Percentiles rank a stretch among this genome's conserved stretches.
phyloP scores from a whole-genome alignment of 2,888 invertebrate species.

The Monochamus alternatus region DNA sequence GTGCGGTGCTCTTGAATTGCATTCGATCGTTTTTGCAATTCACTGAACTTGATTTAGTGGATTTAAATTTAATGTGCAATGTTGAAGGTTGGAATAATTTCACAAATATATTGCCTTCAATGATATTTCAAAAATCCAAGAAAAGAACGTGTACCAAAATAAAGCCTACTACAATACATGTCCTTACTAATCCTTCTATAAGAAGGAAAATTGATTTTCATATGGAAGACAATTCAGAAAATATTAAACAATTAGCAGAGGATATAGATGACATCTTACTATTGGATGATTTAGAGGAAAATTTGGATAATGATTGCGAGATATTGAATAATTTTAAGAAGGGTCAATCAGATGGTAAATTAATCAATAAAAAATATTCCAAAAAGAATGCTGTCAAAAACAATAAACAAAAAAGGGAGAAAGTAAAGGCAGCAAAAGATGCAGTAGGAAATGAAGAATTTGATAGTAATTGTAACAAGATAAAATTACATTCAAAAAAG shows the following conservation, averaged over 20 bases:
- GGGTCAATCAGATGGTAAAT: background rate
- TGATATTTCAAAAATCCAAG: conserved; percentile 41
- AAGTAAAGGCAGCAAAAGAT: background rate
- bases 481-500: conserved; percentile 3
- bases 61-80: conserved; percentile 28
- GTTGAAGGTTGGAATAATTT: conserved; percentile 31
- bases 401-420: background rate
- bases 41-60: conserved; percentile 40
- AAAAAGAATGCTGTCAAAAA: background rate
- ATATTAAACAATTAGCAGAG: background rate
- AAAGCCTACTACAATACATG: background rate
- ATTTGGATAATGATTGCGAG: background rate
- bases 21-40: conserved; percentile 40
- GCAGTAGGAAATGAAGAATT: too few relatives aligned
- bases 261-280: conserved; percentile 11
- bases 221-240: conserved; percentile 5
- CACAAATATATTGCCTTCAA: conserved; percentile 36
- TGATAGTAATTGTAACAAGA: background rate
- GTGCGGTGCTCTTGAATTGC: conserved; percentile 37
- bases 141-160: conserved; percentile 41
- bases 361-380: background rate
- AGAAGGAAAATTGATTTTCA: conserved; percentile 40
- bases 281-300: background rate
- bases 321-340: background rate
- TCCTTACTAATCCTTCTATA: conserved; percentile 16